Percentiles rank a stretch among this genome's conserved stretches.
Conservation (phyloP, 64 coral and sea anemone species). For the Pocillopora verrucosa region DNA sequence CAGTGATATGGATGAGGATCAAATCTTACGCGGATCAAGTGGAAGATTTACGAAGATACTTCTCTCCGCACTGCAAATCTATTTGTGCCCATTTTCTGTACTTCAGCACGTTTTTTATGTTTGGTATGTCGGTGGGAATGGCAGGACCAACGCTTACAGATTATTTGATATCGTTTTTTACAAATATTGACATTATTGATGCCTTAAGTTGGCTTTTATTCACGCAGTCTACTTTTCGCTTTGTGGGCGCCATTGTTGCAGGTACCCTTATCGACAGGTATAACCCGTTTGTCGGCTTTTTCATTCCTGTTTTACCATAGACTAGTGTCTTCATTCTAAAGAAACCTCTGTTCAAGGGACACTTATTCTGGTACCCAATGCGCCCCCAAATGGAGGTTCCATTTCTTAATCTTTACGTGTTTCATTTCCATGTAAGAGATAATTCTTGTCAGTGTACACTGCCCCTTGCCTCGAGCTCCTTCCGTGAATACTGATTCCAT, state of each 20-base stretch:
- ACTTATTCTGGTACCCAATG: too few relatives aligned
- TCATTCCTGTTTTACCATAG: neutral
- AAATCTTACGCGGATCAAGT: slow-evolving; percentile 32
- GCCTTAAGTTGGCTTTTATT: slow-evolving; percentile 83
- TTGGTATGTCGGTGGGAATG: slow-evolving; percentile 90
- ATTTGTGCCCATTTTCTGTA: slow-evolving; percentile 66
- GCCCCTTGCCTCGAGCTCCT: too few relatives aligned
- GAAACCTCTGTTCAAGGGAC: too few relatives aligned
- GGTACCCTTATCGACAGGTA: slow-evolving; percentile 89
- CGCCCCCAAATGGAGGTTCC: too few relatives aligned
- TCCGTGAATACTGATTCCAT: too few relatives aligned
- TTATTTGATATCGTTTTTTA: slow-evolving; percentile 75
- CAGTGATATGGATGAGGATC: slow-evolving; percentile 39
- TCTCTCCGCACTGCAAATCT: slow-evolving; percentile 9
- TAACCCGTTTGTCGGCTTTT: neutral
- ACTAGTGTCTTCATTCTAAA: neutral
- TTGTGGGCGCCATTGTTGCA: slow-evolving; percentile 77
- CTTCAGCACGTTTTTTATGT: slow-evolving; percentile 85
- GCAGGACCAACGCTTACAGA: slow-evolving; percentile 83
- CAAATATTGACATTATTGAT: slow-evolving; percentile 63
- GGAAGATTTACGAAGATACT: neutral
- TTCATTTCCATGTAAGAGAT: too few relatives aligned
- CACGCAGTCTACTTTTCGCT: slow-evolving; percentile 72
- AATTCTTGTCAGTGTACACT: too few relatives aligned
- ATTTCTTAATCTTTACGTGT: too few relatives aligned